Evolutionary conservation across 2,888 invertebrate genomes (phyloP), one percentile per base, ranked within the genome.

Genomic region (Rotaria macrura): DNA sequence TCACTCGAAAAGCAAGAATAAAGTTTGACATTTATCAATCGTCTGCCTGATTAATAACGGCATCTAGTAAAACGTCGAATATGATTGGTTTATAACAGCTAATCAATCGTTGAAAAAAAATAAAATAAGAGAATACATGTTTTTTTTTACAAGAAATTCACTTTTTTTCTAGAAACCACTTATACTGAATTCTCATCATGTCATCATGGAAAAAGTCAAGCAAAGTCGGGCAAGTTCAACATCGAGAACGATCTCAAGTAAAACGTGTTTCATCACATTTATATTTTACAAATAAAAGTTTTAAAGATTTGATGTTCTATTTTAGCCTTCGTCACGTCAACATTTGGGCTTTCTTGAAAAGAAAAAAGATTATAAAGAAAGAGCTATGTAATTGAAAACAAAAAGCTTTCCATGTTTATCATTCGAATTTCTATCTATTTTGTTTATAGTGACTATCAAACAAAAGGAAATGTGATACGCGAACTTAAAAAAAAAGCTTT

Each of bases 381-480:
- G 91, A 87, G 90, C 90, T 83, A 87, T 88, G 91, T 91, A 88
- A 88, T 89, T 88, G n/a, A 29, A 20, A 88, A 89, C 87, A n/a
- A n/a, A 25, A n/a, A 29, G 10, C 12, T 29, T 23, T 29, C 23
- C 40, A 38, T 14, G 29, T 52, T 40, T n/a, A 65, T 72, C 23
- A 55, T 47, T 87, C 54, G 29, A 40, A 29, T 29, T 34, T 34
- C 72, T 40, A 34, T 43, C n/a, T 6, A 9, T 55, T 29, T 29
- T 65, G 3, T 85, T 85, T 85, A 23, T 88, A 92, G 92, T 86
- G 94, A 96, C 91, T 94, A 93, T 87, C 94, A 95, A 90, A 93
- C 94, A 87, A 97, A 97, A 89, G 93, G 95, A 86, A 93, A 93
- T 86, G 94, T 95, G 0, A 90, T 99, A 2, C 95, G 95, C 89